Evolutionary conservation across 1,140 invertebrate genomes (phyloP).

Genomic region (Mya arenaria): DNA sequence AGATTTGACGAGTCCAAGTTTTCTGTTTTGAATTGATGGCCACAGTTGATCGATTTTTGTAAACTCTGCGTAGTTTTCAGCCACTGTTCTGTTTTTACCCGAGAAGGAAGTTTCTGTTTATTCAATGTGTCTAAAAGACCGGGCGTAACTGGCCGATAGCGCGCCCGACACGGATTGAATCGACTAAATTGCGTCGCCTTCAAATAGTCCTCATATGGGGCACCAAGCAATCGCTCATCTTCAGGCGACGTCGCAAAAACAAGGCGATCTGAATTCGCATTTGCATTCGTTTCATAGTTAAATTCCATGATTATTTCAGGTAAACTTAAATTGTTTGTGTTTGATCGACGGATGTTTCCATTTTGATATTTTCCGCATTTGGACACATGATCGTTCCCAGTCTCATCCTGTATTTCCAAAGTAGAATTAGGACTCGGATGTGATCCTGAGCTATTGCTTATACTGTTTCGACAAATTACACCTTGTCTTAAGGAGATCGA

Average conservation of each 20-base stretch:
- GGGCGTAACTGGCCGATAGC: slow-evolving; percentile 42
- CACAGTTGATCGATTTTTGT: background rate
- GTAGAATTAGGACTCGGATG: background rate
- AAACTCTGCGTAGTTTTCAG: slow-evolving; percentile 19
- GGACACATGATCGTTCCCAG: background rate
- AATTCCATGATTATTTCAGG: slow-evolving; percentile 53
- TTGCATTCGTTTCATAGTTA: slow-evolving; percentile 31
- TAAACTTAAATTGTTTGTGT: slow-evolving; percentile 24
- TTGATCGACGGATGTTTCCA: background rate
- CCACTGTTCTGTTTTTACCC: slow-evolving; percentile 52
- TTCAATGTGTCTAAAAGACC: slow-evolving; percentile 45
- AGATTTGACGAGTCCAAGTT: slow-evolving; percentile 19
- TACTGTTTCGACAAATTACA: background rate
- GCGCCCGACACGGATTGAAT: slow-evolving; percentile 20
- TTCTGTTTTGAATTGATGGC: slow-evolving; percentile 5
- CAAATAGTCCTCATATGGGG: slow-evolving; percentile 44
- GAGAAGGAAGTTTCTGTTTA: slow-evolving; percentile 20
- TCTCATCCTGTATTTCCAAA: background rate
- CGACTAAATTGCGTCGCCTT: background rate
- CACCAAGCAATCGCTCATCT: slow-evolving; percentile 24
- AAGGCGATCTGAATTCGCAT: background rate
- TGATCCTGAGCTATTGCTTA: background rate
- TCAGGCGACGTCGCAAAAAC: background rate
- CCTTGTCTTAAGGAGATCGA: background rate
- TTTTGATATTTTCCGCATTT: background rate